Percentiles rank a stretch among this genome's conserved stretches.
These are phyloP conservation scores for Drosophila neonasuta DNA, from an alignment of 2,888 invertebrate species.

Conservation along the genomic window DNA sequence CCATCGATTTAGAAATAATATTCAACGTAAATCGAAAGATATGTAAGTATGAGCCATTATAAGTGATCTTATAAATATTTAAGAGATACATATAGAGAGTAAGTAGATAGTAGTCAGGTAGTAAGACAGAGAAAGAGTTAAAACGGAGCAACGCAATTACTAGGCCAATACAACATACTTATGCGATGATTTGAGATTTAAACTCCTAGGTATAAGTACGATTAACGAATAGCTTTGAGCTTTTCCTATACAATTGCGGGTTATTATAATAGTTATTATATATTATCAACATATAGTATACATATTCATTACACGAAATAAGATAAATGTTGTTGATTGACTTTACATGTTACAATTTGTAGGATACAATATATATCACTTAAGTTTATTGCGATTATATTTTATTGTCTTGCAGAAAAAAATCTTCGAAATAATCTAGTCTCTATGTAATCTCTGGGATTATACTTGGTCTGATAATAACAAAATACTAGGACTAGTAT, in stretches of 20 bases:
- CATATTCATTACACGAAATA: constrained; percentile 52
- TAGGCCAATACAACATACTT: constrained; percentile 46
- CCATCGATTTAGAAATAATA: constrained; percentile 33
- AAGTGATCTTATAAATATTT: constrained; percentile 32
- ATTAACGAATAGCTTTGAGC: constrained; percentile 39
- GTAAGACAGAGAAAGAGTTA: constrained; percentile 21
- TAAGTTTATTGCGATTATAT: constrained; percentile 35
- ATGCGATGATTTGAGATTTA: constrained; percentile 36
- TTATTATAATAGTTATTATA: constrained; percentile 25
- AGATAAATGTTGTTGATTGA: constrained; percentile 16
- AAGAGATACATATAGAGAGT: constrained; percentile 20
- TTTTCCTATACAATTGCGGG: constrained; percentile 46
- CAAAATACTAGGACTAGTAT: background rate
- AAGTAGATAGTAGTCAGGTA: constrained; percentile 21
- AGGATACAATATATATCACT: constrained; percentile 26
- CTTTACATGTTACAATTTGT: constrained; percentile 36
- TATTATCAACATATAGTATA: constrained; percentile 1
- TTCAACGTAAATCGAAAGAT: constrained; percentile 36
- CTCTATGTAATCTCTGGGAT: constrained; percentile 5
- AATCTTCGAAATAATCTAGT: constrained; percentile 7
- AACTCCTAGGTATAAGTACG: constrained; percentile 31
- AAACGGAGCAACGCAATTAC: constrained; percentile 49
- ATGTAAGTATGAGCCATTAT: constrained; percentile 35
- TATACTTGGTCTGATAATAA: constrained; percentile 11
- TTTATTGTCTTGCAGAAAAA: constrained; percentile 27